Conservation (phyloP, 2,888 invertebrate genomes). For the Euphydryas editha region DNA sequence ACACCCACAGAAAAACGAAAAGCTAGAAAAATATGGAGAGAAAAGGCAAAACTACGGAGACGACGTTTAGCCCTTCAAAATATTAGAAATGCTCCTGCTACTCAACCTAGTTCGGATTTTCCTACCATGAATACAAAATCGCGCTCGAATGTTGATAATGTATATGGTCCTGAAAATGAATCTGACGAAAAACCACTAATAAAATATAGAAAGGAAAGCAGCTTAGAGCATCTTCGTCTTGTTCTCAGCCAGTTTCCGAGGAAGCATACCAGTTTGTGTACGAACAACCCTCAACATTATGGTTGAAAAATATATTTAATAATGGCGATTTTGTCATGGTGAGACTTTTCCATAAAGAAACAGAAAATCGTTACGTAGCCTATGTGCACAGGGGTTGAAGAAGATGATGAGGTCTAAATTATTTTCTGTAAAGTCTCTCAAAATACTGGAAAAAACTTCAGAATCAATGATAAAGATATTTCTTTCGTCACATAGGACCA, state of each 20-base stretch:
- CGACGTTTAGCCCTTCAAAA: conserved; percentile 36
- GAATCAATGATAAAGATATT: too few relatives aligned
- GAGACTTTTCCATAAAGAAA: conserved; percentile 20
- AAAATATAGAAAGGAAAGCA: too few relatives aligned
- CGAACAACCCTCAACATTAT: conserved; percentile 36
- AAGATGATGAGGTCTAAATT: conserved; percentile 31
- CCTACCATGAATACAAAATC: too few relatives aligned
- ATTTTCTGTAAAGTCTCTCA: conserved; percentile 23
- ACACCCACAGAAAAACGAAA: conserved; percentile 36
- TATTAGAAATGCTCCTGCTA: conserved; percentile 6
- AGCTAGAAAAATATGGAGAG: conserved; percentile 38
- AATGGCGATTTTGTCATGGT: conserved; percentile 16
- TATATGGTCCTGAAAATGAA: too few relatives aligned
- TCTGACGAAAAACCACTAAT: too few relatives aligned
- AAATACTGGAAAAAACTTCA: too few relatives aligned
- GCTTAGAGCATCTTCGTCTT: too few relatives aligned
- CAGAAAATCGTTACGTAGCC: conserved; percentile 36
- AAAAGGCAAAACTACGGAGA: conserved; percentile 40
- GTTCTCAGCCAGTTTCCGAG: too few relatives aligned
- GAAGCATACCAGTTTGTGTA: too few relatives aligned
- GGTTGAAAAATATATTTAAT: conserved; percentile 1
- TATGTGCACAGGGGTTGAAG: conserved; percentile 35
- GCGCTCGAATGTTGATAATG: too few relatives aligned
- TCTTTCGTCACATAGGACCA: too few relatives aligned
- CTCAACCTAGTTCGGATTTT: not conserved